Base-by-base conservation (phyloP, 2,797 vertebrate species). In the Pipistrellus pipistrellus region DNA sequence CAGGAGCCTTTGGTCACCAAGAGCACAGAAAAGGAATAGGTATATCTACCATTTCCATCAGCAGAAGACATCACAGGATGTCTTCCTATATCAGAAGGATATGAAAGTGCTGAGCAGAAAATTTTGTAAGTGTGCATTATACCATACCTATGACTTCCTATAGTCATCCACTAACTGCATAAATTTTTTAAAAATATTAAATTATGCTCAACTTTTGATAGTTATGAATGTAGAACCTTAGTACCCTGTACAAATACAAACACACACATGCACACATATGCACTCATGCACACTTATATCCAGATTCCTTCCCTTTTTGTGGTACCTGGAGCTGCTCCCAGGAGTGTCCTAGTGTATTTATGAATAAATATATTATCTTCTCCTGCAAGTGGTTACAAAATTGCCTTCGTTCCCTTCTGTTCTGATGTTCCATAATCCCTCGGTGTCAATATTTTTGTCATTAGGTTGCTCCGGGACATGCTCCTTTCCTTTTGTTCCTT, bases 231-330 rank as follows among this genome's bases (percentile, higher is more conserved):
- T 68, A 77, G 27, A 92, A 64, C 1, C 1, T 55, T 10, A 64
- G 4, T 23, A 44, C 11, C 1, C 1, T 14, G 1, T 5, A 23
- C 14, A 2, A 15, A 30, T 53, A 17, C 10, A 12, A 13, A 17
- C 30, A 20, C 80, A 48, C 68, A 72, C 6, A 32, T 3, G 3
- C 13, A 4, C n/a, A n/a, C 78, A 11, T 3, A 10, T 15, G 1
- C 46, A 48, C 46, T 13, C 46, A 51, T 55, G 59, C 27, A 35
- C 18, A 13, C 12, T 23, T 18, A 20, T 10, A 27, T 69, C 9
- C 27, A 55, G 66, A 41, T 64, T 46, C 3, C 14, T 89, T 85
- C 51, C 11, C 9, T 32, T 41, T 57, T 35, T 27, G 9, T 46
- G 88, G 64, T 83, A 72, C 73, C 27, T 82, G 3, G 12, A 85